Conservation (phyloP, 2,113 vertebrate genomes). For the Actenoides hombroni region DNA sequence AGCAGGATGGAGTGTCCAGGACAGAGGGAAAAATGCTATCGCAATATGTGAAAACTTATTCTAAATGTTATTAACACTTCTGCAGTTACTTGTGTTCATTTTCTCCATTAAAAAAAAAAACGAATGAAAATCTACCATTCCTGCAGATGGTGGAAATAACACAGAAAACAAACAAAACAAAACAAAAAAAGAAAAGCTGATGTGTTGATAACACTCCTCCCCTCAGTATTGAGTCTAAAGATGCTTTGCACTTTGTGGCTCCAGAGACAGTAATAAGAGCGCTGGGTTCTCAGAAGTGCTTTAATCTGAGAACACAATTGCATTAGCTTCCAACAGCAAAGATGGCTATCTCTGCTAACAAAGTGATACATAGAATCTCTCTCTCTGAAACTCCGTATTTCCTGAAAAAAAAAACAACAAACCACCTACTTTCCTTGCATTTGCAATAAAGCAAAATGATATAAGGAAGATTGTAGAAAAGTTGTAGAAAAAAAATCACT, state of each 20-base stretch:
- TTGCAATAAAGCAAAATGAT: neutral
- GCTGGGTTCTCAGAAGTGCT: neutral
- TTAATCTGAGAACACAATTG: neutral
- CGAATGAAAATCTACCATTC: neutral
- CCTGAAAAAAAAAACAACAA: neutral
- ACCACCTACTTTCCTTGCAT: neutral
- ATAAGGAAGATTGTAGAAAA: neutral
- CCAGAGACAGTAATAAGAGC: neutral
- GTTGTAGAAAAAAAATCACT: neutral
- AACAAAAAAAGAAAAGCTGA: neutral
- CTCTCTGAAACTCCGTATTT: neutral
- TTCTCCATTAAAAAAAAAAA: neutral
- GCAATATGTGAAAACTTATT: neutral
- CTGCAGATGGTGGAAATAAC: neutral
- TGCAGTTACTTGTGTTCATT: neutral
- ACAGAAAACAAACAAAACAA: neutral
- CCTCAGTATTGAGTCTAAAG: neutral
- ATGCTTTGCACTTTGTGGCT: neutral
- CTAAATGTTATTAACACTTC: neutral
- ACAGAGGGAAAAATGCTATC: neutral
- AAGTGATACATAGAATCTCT: neutral
- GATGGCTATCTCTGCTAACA: neutral
- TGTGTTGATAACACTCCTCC: neutral
- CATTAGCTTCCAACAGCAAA: neutral
- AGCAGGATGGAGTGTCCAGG: neutral